Conservation (phyloP, 1,140 invertebrate species). For the Nylanderia fulva region DNA sequence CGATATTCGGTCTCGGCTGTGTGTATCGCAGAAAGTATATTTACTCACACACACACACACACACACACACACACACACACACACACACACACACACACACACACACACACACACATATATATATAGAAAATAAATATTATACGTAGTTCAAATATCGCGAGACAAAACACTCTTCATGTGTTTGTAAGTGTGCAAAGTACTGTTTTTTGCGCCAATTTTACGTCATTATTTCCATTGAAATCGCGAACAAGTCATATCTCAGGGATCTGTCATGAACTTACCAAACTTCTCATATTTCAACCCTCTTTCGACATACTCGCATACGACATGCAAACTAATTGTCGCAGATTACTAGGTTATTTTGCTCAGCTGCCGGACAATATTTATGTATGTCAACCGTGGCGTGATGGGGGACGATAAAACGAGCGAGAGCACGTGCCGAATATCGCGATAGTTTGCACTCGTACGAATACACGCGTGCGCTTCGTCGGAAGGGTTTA, state of each 20-base stretch:
- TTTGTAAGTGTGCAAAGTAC: no score
- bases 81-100: neutral
- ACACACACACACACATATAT: neutral
- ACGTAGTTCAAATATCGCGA: neutral
- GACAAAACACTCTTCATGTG: no score
- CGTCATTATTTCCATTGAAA: neutral
- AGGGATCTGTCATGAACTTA: neutral
- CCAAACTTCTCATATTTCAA: conserved; percentile 2
- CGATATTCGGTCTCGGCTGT: neutral
- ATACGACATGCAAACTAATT: neutral
- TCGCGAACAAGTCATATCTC: neutral
- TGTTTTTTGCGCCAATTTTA: no score
- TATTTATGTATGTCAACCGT: neutral
- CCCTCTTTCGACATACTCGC: neutral
- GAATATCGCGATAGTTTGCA: neutral
- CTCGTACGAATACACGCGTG: neutral
- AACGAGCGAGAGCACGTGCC: neutral
- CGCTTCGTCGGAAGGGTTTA: neutral
- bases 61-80: neutral
- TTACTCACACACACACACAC: no score
- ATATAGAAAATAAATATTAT: neutral
- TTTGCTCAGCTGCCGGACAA: neutral
- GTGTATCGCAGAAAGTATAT: neutral
- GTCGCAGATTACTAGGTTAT: neutral
- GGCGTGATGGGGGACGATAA: neutral